A percentile compares a stretch with the other conserved stretches of the same genome.
Evolutionary conservation across 2,113 vertebrate genomes (phyloP).

Genomic region (Psilopogon haemacephalus): DNA sequence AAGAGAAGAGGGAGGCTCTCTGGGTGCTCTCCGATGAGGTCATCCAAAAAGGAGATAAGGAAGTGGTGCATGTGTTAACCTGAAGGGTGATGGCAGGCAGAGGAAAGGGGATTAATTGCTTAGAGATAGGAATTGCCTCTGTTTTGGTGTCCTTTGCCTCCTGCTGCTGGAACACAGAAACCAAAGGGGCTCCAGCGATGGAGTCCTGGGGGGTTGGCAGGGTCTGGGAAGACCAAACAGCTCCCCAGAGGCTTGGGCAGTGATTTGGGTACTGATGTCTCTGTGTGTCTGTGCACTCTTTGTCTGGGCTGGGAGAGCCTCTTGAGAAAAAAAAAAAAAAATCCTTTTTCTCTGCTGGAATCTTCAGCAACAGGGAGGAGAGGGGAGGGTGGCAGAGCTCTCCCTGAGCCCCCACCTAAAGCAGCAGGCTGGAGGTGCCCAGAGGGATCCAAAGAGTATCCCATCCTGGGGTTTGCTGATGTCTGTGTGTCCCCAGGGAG

Average conservation of each 20-base stretch:
- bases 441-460: fast-evolving
- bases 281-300: background rate
- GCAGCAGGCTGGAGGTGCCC: background rate
- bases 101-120: background rate
- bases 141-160: background rate
- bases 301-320: background rate
- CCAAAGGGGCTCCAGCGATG: background rate
- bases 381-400: background rate
- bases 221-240: background rate
- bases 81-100: constrained; percentile 24
- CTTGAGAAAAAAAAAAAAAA: background rate
- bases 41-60: constrained; percentile 25
- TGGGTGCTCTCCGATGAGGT: constrained; percentile 30
- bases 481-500: background rate
- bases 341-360: background rate
- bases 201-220: background rate
- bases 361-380: background rate
- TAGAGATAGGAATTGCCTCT: background rate
- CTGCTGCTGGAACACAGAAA: background rate
- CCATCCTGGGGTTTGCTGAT: background rate
- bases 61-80: constrained; percentile 19
- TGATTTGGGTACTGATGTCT: background rate
- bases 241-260: background rate
- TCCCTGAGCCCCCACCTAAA: fast-evolving
- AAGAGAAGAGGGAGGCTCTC: constrained; percentile 18